Base-by-base conservation (phyloP, 2,888 invertebrate species). In the Drosophila picticornis region DNA sequence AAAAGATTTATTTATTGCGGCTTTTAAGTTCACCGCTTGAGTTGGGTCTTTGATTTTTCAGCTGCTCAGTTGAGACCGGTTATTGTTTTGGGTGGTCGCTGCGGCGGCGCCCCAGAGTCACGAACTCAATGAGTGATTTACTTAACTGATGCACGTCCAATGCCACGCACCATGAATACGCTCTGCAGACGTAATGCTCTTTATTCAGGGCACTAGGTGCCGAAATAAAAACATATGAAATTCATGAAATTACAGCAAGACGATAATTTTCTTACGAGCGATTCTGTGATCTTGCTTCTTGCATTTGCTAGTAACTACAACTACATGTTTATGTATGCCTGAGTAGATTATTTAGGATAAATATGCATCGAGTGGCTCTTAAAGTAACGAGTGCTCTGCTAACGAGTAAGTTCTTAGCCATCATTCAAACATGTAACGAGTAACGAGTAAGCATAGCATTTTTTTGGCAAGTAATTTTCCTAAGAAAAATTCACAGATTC, bases 1-100 rank as follows among this genome's bases (percentile, higher is more conserved):
- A 70, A 83, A 90, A 89, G 89, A 85, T 85, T 85, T 85, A 85
- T 85, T 85, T 85, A 89, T 85, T 90, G 90, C 90, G 87, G 85
- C 72, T 85, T 84, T 85, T 86, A 83, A 90, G 72, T 73, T 80
- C 72, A 38, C 46, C 63, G 52, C 63, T 79, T 82, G 80, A 82
- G 66, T 79, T 80, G 75, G 80, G 74, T 73, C 68, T 73, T 72
- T 65, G 82, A 78, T 78, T 79, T 46, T 78, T 60, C 52, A 67
- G 61, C 60, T 29, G 48, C 57, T 59, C 55, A 51, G 43, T 31
- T 66, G 43, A 29, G 46, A 55, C 58, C 29, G 51, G 70, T 58
- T 80, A 65, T 65, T 59, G 64, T 64, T 74, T 67, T 57, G 46
- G 59, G 59, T 19, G 36, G 48, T 25, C 48, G 22, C n/a, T 25